Evolutionary conservation across 2,888 invertebrate genomes (phyloP), one percentile per base, ranked within the genome.

Genomic region (Eudemis profundana): DNA sequence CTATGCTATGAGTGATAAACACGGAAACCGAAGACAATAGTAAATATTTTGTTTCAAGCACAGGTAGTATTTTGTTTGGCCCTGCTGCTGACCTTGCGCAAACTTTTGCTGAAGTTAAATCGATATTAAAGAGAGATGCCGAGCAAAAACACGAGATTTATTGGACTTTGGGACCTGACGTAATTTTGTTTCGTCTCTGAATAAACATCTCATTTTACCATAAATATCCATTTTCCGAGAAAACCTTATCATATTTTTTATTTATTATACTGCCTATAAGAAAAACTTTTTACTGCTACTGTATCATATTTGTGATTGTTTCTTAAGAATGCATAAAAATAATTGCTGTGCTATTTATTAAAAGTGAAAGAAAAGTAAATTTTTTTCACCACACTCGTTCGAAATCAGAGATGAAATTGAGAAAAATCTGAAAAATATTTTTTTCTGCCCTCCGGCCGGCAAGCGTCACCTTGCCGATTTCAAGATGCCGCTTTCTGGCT

Each of bases 61-160:
- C 7, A 15, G 7, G 23, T 42, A n/a, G n/a, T 50, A 15, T 60
- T 61, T 10, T 38, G 40, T 21, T 38, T 47, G 0, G 2, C n/a
- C n/a, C n/a, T n/a, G 29, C 51, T 65, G 65, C 59, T 12, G 53
- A 65, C 46, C 14, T 12, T 65, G 27, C 59, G 27, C 8, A 44
- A 51, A 65, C 46, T 65, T 60, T 64, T 14, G 49, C 53, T 14
- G 51, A 65, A 65, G 59, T 65, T 65, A 53, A 65, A 65, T 65
- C 65, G 65, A 65, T 65, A 65, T 65, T 65, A 60, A 65, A 65
- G 65, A 53, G 59, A 65, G 65, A 64, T 38, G 46, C 59, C 27
- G 44, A 15, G 65, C 59, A 65, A 60, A 59, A 65, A 65, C 59
- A 40, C 27, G 23, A 53, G 65, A 65, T 65, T 60, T 65, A 65